phyloP scores from a whole-genome alignment of 1,140 invertebrate genomes.

The Cecropterus lyciades region DNA sequence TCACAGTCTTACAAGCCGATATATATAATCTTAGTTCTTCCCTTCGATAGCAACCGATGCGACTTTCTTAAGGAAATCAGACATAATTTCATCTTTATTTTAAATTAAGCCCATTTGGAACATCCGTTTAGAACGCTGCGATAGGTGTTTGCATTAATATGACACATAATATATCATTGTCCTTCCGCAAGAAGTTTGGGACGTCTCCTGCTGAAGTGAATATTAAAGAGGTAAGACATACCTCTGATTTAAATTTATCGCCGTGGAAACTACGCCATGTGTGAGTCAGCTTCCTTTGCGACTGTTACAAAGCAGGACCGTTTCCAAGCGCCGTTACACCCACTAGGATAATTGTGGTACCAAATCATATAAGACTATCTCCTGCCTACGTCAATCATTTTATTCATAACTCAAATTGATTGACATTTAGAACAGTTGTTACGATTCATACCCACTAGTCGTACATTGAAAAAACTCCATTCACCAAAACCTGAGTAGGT shows the following conservation, averaged over 20 bases:
- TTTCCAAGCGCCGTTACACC: slow-evolving; percentile 48
- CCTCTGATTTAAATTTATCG: slow-evolving; percentile 54
- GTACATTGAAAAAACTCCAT: slow-evolving; percentile 23
- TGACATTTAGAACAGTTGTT: slow-evolving; percentile 61
- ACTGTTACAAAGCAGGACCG: slow-evolving; percentile 40
- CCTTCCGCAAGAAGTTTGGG: slow-evolving; percentile 37
- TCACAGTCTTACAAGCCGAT: no score
- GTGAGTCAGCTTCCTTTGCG: slow-evolving; percentile 58
- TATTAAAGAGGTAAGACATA: slow-evolving; percentile 52
- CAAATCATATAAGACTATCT: slow-evolving; percentile 22
- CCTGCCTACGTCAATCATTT: slow-evolving; percentile 57
- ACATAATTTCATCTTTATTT: no score
- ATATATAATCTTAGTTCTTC: no score
- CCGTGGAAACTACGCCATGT: slow-evolving; percentile 46
- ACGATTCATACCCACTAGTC: slow-evolving; percentile 17
- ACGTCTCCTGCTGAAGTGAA: slow-evolving; percentile 45
- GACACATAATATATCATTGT: slow-evolving; percentile 13
- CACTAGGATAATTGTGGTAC: slow-evolving; percentile 44
- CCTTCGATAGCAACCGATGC: no score
- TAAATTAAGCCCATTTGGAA: no score
- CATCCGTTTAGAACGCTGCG: background rate
- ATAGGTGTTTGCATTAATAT: background rate
- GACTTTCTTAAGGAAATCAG: no score
- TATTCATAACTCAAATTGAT: slow-evolving; percentile 58
- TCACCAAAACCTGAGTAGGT: slow-evolving; percentile 15